These are phyloP conservation scores for Struthio camelus DNA, from an alignment of 2,113 vertebrate genomes.

Conservation along the genomic window DNA sequence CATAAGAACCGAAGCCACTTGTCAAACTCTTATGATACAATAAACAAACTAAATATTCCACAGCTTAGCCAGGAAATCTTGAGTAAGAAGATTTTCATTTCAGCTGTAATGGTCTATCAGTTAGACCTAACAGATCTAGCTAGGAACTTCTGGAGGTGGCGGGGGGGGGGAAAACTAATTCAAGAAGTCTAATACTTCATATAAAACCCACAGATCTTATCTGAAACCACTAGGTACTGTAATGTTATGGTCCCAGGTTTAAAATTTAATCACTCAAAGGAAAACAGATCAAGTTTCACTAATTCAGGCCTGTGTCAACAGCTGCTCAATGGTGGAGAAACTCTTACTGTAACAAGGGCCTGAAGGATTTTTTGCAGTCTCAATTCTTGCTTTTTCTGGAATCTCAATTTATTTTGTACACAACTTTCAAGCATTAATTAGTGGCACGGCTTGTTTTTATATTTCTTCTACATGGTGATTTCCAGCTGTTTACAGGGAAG, in stretches of 20 bases:
- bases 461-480: not conserved
- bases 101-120: slow-evolving; percentile 22
- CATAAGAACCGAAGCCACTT: slow-evolving; percentile 63
- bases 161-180: slow-evolving; percentile 44
- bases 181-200: slow-evolving; percentile 58
- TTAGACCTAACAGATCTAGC: slow-evolving; percentile 41
- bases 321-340: not conserved
- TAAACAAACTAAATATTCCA: slow-evolving; percentile 63
- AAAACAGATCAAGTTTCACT: slow-evolving; percentile 63
- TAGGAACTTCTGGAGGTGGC: not conserved
- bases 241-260: slow-evolving; percentile 60
- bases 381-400: slow-evolving; percentile 19
- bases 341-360: not conserved
- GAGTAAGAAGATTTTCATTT: slow-evolving; percentile 43
- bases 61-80: slow-evolving; percentile 63
- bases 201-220: slow-evolving; percentile 62
- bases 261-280: slow-evolving; percentile 64
- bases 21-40: slow-evolving; percentile 67
- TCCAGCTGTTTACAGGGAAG: slow-evolving; percentile 50
- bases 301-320: slow-evolving; percentile 44
- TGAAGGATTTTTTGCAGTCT: not conserved
- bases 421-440: not conserved
- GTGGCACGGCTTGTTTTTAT: not conserved
- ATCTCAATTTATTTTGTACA: not conserved
- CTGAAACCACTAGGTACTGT: slow-evolving; percentile 31